phyloP scores from a whole-genome alignment of 92 coral and sea anemone species.

The Porites divaricata region DNA sequence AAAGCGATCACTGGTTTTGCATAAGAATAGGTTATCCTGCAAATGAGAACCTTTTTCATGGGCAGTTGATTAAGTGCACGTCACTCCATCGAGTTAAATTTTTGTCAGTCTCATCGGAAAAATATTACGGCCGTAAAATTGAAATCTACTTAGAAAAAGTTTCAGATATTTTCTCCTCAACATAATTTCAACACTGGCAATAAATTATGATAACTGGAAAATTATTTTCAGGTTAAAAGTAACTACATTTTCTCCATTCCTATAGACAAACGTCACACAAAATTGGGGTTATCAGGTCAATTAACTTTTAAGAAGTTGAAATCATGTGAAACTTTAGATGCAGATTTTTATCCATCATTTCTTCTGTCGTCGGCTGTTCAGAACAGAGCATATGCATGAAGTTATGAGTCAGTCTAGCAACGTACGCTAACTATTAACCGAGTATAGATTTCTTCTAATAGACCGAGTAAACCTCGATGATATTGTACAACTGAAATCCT shows the following conservation, averaged over 20 bases:
- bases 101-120: neutral
- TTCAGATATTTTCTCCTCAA: neutral
- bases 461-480: neutral
- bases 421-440: too few relatives aligned
- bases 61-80: neutral
- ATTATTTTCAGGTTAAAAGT: too few relatives aligned
- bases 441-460: too few relatives aligned
- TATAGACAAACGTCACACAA: neutral
- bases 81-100: neutral
- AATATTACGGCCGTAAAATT: neutral
- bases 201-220: neutral
- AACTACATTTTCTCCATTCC: neutral
- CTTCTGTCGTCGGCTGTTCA: too few relatives aligned
- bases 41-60: neutral
- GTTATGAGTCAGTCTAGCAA: too few relatives aligned
- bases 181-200: neutral
- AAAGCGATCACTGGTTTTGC: slow-evolving; percentile 28
- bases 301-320: too few relatives aligned
- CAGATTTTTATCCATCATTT: too few relatives aligned
- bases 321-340: too few relatives aligned
- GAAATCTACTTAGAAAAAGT: neutral
- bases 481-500: neutral
- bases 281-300: neutral
- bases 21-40: slow-evolving; percentile 36
- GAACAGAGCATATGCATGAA: too few relatives aligned